Evolutionary conservation across 2,888 invertebrate genomes (phyloP).

Genomic region (Microplitis deprimator): DNA sequence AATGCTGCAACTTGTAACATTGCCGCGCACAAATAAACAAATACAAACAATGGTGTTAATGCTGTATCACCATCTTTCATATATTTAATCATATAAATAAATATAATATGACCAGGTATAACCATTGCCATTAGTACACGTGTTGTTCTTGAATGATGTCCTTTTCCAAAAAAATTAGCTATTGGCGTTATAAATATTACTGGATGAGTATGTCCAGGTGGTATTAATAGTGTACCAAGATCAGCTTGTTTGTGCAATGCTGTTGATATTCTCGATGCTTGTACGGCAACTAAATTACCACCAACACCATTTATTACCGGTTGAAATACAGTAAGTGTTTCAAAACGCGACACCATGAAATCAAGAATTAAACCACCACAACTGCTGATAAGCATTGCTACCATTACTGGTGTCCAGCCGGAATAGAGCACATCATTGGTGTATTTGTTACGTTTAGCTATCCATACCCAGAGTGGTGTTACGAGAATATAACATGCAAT

Average conservation of each 20-base stretch:
- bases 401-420: slow-evolving; percentile 85
- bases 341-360: slow-evolving; percentile 78
- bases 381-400: slow-evolving; percentile 87
- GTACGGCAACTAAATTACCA: slow-evolving; percentile 85
- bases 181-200: slow-evolving; percentile 76
- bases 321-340: slow-evolving; percentile 84
- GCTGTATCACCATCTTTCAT: slow-evolving; percentile 79
- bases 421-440: slow-evolving; percentile 80
- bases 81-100: slow-evolving; percentile 81
- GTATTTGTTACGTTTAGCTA: slow-evolving; percentile 80
- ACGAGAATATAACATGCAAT: slow-evolving; percentile 77
- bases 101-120: slow-evolving; percentile 84
- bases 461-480: slow-evolving; percentile 82
- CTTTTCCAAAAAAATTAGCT: slow-evolving; percentile 77
- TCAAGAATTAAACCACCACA: slow-evolving; percentile 83
- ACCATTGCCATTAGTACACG: slow-evolving; percentile 82
- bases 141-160: slow-evolving; percentile 78
- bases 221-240: slow-evolving; percentile 76
- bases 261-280: slow-evolving; percentile 84
- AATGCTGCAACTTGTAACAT: slow-evolving; percentile 76
- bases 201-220: slow-evolving; percentile 73
- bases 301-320: slow-evolving; percentile 89
- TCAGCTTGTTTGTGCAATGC: slow-evolving; percentile 78
- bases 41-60: slow-evolving; percentile 78
- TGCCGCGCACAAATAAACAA: slow-evolving; percentile 80